A percentile compares a stretch with the other conserved stretches of the same genome.
Evolutionary conservation across 2,797 vertebrate species (phyloP).

Genomic region (Rhabdomys pumilio): DNA sequence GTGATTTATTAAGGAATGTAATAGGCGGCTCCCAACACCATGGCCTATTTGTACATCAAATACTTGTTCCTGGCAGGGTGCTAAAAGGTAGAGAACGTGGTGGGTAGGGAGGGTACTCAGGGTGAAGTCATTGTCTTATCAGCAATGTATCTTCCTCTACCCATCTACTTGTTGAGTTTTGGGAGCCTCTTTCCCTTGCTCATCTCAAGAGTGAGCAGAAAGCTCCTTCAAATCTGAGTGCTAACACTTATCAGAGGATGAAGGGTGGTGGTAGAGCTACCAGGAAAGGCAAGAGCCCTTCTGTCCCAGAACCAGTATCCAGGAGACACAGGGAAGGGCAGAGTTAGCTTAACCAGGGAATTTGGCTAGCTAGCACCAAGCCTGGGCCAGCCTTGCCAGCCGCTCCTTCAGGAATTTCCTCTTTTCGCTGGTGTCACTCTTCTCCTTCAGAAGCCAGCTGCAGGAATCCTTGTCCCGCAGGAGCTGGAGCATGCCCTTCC

Average conservation of each 20-base stretch:
- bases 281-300: not conserved
- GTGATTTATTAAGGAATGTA: not conserved
- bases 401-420: slow-evolving; percentile 87
- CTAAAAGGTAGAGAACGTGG: not conserved
- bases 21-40: not conserved
- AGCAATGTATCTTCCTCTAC: not conserved
- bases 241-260: not conserved
- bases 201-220: not conserved
- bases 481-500: slow-evolving; percentile 91
- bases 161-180: not conserved
- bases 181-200: not conserved
- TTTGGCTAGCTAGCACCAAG: slow-evolving; percentile 86
- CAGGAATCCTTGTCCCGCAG: slow-evolving; percentile 90
- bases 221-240: not conserved
- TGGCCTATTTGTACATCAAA: not conserved
- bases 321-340: fast-evolving
- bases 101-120: too few relatives aligned
- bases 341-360: slow-evolving; percentile 69
- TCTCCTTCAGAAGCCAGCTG: slow-evolving; percentile 90
- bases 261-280: fast-evolving
- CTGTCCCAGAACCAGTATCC: not conserved
- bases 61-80: not conserved
- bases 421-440: slow-evolving; percentile 87
- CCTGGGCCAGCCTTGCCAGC: slow-evolving; percentile 88
- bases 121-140: not conserved